Evolutionary conservation across 2,888 invertebrate genomes (phyloP).

Genomic region (Arctia plantaginis): DNA sequence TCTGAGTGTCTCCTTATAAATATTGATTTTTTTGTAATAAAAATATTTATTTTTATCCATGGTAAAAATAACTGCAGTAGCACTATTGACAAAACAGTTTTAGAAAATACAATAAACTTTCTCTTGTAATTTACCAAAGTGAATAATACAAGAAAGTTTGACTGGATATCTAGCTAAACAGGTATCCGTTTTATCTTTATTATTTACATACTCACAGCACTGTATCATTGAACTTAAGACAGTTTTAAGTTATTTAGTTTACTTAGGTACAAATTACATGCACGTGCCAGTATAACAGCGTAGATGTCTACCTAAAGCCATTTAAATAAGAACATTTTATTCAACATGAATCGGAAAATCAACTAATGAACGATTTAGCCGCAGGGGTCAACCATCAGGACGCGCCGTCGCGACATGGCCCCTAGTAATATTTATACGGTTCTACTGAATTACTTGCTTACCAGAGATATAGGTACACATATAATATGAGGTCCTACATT

Average conservation of each 20-base stretch:
- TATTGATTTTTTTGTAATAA: no score
- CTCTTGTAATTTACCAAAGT: neutral
- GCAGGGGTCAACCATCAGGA: slow-evolving; percentile 39
- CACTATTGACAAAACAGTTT: neutral
- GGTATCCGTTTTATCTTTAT: neutral
- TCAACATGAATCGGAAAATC: slow-evolving; percentile 46
- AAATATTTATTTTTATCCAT: no score
- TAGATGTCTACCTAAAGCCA: slow-evolving; percentile 19
- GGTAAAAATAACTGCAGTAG: neutral
- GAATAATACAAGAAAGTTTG: neutral
- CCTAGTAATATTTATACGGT: slow-evolving; percentile 37
- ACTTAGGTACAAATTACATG: neutral
- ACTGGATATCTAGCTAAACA: neutral
- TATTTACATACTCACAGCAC: neutral
- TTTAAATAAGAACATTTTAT: slow-evolving; percentile 38
- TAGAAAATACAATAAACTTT: neutral
- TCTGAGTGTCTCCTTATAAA: no score
- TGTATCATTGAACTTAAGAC: neutral
- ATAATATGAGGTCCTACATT: neutral
- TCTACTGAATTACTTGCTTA: slow-evolving; percentile 25
- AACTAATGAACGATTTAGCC: slow-evolving; percentile 46
- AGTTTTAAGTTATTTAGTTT: neutral
- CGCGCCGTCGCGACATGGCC: slow-evolving; percentile 29
- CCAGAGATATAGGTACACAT: neutral
- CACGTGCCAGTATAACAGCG: slow-evolving; percentile 11